A percentile compares a stretch with the other conserved stretches of the same genome.
phyloP scores from a whole-genome alignment of 92 coral and sea anemone species.

The Pocillopora grandis region DNA sequence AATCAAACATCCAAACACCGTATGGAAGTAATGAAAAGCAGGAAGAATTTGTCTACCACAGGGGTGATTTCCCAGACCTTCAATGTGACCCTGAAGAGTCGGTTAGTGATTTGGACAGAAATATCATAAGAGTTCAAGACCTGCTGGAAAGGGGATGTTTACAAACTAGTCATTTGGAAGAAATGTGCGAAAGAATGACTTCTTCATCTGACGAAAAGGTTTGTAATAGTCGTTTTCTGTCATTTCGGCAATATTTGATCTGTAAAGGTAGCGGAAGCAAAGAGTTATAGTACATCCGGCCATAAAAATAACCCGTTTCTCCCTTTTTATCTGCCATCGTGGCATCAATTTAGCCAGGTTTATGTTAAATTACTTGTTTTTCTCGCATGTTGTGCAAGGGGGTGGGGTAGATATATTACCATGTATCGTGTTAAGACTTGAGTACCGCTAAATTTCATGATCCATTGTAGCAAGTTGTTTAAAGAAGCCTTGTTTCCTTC shows the following conservation, averaged over 20 bases:
- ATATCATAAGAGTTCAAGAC: constrained; percentile 11
- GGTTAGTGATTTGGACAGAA: constrained; percentile 47
- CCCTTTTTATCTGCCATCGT: no score
- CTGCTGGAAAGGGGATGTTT: constrained; percentile 41
- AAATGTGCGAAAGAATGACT: constrained; percentile 46
- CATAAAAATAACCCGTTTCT: no score
- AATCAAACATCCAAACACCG: not conserved
- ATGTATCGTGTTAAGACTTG: no score
- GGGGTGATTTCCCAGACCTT: constrained; percentile 66
- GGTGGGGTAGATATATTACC: no score
- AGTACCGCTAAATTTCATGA: no score
- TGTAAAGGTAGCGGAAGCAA: no score
- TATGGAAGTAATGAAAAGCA: not conserved
- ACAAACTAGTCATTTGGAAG: constrained; percentile 29
- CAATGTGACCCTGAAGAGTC: constrained; percentile 50
- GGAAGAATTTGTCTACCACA: constrained; percentile 18
- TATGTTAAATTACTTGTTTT: no score
- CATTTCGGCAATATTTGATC: not conserved
- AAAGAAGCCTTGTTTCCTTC: not conserved
- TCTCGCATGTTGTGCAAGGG: no score
- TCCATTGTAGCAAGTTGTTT: not conserved
- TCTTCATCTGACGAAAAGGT: constrained; percentile 33
- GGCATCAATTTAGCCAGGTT: no score
- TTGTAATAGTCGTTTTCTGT: not conserved
- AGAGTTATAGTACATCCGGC: no score